A percentile compares a stretch with the other conserved stretches of the same genome.
Evolutionary conservation across 2,888 invertebrate species (phyloP).

Genomic region (Drosophila mercatorum): DNA sequence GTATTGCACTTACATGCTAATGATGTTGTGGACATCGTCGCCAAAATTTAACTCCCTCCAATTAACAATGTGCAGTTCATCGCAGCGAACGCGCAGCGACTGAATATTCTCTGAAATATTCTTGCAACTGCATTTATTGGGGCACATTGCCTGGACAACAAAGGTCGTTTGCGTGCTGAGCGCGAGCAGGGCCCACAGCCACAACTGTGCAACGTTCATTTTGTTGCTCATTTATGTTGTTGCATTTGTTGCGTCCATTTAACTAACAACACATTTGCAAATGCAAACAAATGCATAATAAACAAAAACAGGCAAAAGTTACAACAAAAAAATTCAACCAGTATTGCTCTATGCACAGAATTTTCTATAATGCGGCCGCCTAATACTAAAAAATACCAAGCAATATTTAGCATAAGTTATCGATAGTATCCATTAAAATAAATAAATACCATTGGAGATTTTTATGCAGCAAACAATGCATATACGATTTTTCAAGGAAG

Average conservation of each 20-base stretch:
- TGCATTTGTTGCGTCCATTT: constrained; percentile 55
- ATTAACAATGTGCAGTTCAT: constrained; percentile 74
- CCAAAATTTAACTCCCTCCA: constrained; percentile 82
- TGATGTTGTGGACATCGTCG: constrained; percentile 74
- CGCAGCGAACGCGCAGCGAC: constrained; percentile 81
- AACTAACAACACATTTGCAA: constrained; percentile 50
- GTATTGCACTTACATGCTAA: constrained; percentile 76
- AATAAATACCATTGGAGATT: background rate
- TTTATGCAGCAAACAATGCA: background rate
- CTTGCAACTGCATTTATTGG: constrained; percentile 80
- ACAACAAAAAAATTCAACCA: constrained; percentile 66
- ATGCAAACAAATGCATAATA: constrained; percentile 59
- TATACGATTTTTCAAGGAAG: no score
- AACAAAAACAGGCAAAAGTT: constrained; percentile 69
- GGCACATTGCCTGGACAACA: constrained; percentile 69
- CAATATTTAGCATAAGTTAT: background rate
- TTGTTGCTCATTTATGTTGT: constrained; percentile 41
- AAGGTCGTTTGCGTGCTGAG: constrained; percentile 38
- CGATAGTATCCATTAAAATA: background rate
- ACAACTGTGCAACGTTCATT: constrained; percentile 49
- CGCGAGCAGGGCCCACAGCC: constrained; percentile 37
- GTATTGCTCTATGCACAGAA: constrained; percentile 55
- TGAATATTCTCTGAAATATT: constrained; percentile 76
- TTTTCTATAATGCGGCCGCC: constrained; percentile 35
- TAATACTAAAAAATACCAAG: constrained; percentile 38